phyloP scores from a whole-genome alignment of 2,888 invertebrate genomes.

The Lumbricus terrestris region DNA sequence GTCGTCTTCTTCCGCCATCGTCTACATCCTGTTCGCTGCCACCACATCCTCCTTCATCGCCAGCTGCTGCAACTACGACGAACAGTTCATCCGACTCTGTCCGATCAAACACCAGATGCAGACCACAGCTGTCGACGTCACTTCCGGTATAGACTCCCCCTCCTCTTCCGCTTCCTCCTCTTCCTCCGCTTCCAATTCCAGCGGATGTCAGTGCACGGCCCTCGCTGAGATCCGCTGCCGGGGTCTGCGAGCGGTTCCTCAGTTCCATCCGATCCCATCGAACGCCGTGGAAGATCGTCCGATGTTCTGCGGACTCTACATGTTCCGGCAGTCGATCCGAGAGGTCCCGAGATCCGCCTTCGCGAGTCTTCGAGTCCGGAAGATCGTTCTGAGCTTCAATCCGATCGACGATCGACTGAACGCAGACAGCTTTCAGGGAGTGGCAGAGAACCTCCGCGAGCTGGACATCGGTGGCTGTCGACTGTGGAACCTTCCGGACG shows the following conservation, averaged over 20 bases:
- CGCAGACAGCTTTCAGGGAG: slow-evolving; percentile 33
- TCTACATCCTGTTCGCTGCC: not conserved
- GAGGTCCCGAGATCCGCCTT: not conserved
- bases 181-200: not conserved
- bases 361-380: slow-evolving; percentile 22
- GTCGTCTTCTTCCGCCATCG: not conserved
- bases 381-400: slow-evolving; percentile 37
- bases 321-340: not conserved
- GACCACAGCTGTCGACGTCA: not conserved
- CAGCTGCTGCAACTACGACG: slow-evolving; percentile 3
- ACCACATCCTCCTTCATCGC: not conserved
- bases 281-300: not conserved
- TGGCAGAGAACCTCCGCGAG: slow-evolving; percentile 34
- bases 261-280: not conserved
- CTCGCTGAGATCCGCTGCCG: slow-evolving; percentile 4
- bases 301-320: not conserved
- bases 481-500: slow-evolving; percentile 28
- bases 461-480: slow-evolving; percentile 35
- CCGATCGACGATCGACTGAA: slow-evolving; percentile 31
- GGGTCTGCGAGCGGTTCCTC: not conserved
- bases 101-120: not conserved
- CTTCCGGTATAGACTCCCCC: too few species aligned
- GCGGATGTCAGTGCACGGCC: not conserved
- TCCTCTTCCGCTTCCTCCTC: not conserved
- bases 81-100: not conserved